These are phyloP conservation scores for Zosterops japonicus DNA, from an alignment of 2,113 vertebrate genomes.

Conservation along the genomic window DNA sequence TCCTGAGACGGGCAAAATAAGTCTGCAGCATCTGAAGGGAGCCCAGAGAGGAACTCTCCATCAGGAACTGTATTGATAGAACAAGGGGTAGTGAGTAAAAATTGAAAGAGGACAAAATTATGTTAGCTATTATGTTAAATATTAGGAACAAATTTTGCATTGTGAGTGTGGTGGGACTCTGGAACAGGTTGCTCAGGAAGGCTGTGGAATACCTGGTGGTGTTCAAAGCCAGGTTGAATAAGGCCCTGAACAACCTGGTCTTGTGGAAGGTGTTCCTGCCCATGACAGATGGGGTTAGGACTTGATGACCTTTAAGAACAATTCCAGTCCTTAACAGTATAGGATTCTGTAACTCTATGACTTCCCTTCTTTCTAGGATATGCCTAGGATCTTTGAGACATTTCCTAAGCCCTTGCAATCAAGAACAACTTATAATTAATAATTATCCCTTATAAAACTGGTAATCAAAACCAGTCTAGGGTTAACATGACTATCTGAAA, in stretches of 20 bases:
- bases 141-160: background rate
- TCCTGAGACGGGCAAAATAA: fast-evolving
- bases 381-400: background rate
- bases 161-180: background rate
- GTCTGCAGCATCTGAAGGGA: background rate
- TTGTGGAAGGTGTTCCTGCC: background rate
- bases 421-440: background rate
- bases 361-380: background rate
- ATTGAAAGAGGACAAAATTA: background rate
- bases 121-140: background rate
- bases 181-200: background rate
- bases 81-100: no score
- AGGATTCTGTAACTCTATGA: background rate
- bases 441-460: background rate
- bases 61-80: background rate
- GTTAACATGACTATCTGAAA: background rate
- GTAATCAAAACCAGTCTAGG: background rate
- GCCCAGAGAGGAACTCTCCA: no score
- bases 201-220: background rate
- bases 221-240: background rate
- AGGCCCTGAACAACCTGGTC: background rate
- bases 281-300: background rate
- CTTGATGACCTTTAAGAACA: background rate
- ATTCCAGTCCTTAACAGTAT: background rate
- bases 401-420: background rate